Evolutionary conservation across 2,888 invertebrate species (phyloP).

Genomic region (Cantharis rufa): DNA sequence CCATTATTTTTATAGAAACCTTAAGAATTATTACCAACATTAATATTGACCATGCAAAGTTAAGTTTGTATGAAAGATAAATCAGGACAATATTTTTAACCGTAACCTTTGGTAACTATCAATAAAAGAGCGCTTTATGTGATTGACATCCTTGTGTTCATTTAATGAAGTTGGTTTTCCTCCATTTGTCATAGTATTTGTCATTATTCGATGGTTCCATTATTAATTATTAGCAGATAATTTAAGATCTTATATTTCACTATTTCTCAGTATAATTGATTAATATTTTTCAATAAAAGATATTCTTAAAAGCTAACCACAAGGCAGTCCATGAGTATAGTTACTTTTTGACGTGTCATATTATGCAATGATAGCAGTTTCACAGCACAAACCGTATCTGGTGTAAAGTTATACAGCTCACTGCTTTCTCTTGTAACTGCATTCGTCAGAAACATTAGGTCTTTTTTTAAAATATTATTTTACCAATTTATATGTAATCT

Average conservation of each 20-base stretch:
- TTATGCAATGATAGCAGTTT: no score
- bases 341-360: no score
- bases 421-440: not conserved
- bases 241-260: no score
- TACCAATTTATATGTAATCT: not conserved
- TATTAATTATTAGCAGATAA: not conserved
- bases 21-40: not conserved
- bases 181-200: not conserved
- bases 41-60: not conserved
- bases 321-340: not conserved
- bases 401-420: not conserved
- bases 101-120: not conserved
- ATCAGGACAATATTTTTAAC: not conserved
- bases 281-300: not conserved
- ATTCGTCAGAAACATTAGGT: not conserved
- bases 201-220: not conserved
- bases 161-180: not conserved
- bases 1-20: not conserved
- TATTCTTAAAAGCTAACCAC: not conserved
- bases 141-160: not conserved
- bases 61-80: not conserved
- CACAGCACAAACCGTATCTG: not conserved
- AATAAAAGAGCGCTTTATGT: not conserved
- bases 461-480: not conserved
- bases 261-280: no score